phyloP scores from a whole-genome alignment of 2,113 vertebrate genomes.

The Rhadina sibilatrix region DNA sequence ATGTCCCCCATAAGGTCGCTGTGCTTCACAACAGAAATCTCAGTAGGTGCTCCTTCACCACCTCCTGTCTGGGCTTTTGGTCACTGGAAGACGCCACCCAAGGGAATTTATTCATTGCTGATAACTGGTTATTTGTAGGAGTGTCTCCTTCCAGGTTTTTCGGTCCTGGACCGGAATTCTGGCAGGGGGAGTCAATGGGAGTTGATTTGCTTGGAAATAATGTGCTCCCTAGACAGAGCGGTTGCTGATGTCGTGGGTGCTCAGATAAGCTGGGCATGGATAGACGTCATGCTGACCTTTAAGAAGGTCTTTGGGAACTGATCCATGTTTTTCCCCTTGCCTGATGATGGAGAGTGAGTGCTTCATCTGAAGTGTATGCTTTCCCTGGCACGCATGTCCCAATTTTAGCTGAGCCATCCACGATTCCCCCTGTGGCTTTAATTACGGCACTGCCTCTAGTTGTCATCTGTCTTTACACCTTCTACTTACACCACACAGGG shows the following conservation, averaged over 20 bases:
- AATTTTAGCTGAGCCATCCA: neutral
- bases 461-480: neutral
- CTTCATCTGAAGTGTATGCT: neutral
- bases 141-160: neutral
- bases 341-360: neutral
- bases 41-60: fast-evolving
- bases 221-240: neutral
- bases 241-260: neutral
- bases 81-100: neutral
- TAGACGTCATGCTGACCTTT: neutral
- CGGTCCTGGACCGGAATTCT: fast-evolving
- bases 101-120: neutral
- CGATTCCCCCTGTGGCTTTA: neutral
- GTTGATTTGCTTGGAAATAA: neutral
- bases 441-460: fast-evolving
- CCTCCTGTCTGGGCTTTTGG: neutral
- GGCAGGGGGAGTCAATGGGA: fast-evolving
- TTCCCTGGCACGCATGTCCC: neutral
- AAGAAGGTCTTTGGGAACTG: neutral
- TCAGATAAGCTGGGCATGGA: neutral
- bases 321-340: neutral
- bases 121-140: neutral
- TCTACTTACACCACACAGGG: neutral
- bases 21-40: neutral
- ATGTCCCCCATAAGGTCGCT: fast-evolving